A percentile compares a stretch with the other conserved stretches of the same genome.
phyloP scores from a whole-genome alignment of 2,888 invertebrate genomes.

The Tiliacea citrago region DNA sequence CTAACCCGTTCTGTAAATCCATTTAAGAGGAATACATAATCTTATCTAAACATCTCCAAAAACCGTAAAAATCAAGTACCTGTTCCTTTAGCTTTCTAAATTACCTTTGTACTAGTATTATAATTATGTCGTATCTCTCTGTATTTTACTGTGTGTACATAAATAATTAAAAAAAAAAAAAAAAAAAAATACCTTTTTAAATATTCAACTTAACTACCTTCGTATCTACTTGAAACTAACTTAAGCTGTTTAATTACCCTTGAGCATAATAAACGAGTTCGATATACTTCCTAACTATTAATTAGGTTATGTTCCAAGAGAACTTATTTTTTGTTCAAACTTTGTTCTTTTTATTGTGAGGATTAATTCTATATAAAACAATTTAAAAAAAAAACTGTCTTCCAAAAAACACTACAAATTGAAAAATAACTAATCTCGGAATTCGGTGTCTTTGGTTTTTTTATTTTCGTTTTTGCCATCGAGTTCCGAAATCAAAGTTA shows the following conservation, averaged over 20 bases:
- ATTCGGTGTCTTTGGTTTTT: too few relatives aligned
- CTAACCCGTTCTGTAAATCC: neutral
- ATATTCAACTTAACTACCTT: constrained; percentile 14
- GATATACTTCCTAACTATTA: constrained; percentile 47
- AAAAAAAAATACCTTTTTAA: too few relatives aligned
- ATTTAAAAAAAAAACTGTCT: too few relatives aligned
- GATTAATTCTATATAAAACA: neutral
- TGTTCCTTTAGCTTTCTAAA: neutral
- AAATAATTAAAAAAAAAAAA: too few relatives aligned
- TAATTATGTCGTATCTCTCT: too few relatives aligned
- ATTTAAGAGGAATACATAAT: neutral
- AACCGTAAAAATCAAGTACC: neutral
- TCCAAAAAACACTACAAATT: too few relatives aligned
- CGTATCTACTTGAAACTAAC: constrained; percentile 39
- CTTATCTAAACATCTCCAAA: neutral
- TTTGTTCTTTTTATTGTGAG: constrained; percentile 3
- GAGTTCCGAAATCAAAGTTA: too few relatives aligned
- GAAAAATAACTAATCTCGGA: too few relatives aligned
- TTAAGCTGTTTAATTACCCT: constrained; percentile 46
- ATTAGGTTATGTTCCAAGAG: constrained; percentile 40
- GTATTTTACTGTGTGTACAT: too few relatives aligned
- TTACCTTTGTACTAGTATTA: too few relatives aligned
- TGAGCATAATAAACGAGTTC: constrained; percentile 50
- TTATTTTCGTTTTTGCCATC: too few relatives aligned
- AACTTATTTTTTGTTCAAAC: constrained; percentile 16